A percentile compares a stretch with the other conserved stretches of the same genome.
These are phyloP conservation scores for Xenopus borealis DNA, from an alignment of 2,113 vertebrate genomes.

Conservation along the genomic window DNA sequence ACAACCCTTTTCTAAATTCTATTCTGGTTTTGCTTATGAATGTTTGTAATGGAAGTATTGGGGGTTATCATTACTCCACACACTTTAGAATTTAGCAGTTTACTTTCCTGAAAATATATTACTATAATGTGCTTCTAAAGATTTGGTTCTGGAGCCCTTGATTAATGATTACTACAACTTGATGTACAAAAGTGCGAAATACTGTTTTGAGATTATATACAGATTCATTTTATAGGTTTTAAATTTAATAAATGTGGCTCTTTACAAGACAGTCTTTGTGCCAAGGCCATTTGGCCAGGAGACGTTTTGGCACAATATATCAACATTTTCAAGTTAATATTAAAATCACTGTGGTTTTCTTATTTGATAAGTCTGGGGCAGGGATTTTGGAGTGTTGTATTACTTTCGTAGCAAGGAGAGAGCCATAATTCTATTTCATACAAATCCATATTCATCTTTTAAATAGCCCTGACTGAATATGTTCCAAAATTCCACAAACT, in stretches of 20 bases:
- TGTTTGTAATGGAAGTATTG: no score
- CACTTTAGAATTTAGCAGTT: no score
- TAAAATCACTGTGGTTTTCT: neutral
- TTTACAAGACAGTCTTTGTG: conserved; percentile 24
- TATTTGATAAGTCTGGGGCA: neutral
- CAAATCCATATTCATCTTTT: no score
- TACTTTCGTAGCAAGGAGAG: neutral
- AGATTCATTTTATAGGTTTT: conserved; percentile 30
- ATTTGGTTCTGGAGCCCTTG: no score
- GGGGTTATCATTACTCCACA: no score
- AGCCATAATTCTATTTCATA: neutral
- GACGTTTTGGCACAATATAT: conserved; percentile 12
- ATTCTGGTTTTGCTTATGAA: no score
- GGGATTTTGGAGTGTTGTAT: neutral
- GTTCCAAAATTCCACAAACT: no score
- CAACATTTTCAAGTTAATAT: neutral
- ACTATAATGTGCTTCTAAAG: no score
- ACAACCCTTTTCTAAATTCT: no score
- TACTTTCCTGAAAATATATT: no score
- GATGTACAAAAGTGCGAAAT: neutral
- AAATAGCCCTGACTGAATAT: no score
- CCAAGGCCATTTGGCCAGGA: conserved; percentile 24
- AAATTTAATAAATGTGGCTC: conserved; percentile 29
- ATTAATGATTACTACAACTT: neutral
- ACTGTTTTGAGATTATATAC: neutral